Base-by-base conservation (phyloP, 2,888 invertebrate species). In the Epiblema foenella region DNA sequence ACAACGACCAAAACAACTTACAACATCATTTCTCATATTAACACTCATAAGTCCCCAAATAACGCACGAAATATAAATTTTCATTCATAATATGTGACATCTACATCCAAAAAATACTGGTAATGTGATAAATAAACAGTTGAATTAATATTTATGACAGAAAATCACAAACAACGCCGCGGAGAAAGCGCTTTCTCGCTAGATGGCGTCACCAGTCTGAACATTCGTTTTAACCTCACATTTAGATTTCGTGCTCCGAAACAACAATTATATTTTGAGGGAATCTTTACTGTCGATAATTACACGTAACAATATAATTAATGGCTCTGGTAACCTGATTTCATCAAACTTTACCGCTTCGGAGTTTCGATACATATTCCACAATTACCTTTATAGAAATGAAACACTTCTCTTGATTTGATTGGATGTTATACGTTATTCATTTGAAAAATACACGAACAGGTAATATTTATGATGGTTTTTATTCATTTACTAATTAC, bases 201-300 rank as follows among this genome's bases (percentile, higher is more conserved):
- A 91, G 90, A 91, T 91, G 90, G 90, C 90, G 89, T 80, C 75
- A 83, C 81, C 74, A 68, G 88, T 83, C 89, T 63, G 72, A 62
- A 60, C 74, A 72, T 81, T 81, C 76, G 72, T 73, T 74, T 69
- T 78, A 76, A 77, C 76, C 62, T 73, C 67, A 63, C 74, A 75
- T 73, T 70, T 68, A 71, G 62, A 70, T 68, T 63, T 46, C 67
- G 58, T 68, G 69, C 62, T 66, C 51, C 37, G 73, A 72, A 76
- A 71, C 75, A 73, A 71, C 75, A 63, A 78, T 71, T 71, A 80
- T 74, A 78, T 77, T 81, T 76, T 70, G 72, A 77, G 72, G 74
- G 75, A 83, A 82, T 83, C 82, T 83, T 81, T 79, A 81, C 78
- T 78, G 77, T 76, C 83, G 77, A 76, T 83, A 84, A 85, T 85